These are phyloP conservation scores for Parnassius mnemosyne DNA, from an alignment of 2,888 invertebrate genomes.

Conservation along the genomic window DNA sequence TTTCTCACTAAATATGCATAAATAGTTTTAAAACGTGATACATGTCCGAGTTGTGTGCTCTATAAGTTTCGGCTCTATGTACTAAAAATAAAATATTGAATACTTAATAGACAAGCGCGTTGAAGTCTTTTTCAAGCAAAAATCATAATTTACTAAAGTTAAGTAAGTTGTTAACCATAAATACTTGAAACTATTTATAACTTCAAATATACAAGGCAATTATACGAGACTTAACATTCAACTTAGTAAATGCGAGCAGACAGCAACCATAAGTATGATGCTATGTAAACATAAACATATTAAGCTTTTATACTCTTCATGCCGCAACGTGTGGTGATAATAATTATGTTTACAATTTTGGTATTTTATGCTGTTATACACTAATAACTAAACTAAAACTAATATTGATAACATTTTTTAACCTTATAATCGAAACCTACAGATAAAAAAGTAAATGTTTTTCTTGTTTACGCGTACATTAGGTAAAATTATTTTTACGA, in stretches of 20 bases:
- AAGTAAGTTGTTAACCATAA: neutral
- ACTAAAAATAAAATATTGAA: neutral
- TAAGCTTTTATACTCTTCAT: slow-evolving; percentile 3
- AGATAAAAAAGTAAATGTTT: no score
- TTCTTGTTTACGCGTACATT: no score
- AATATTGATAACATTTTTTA: no score
- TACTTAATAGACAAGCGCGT: slow-evolving; percentile 1
- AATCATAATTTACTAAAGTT: neutral
- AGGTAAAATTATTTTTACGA: no score
- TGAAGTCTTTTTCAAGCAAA: slow-evolving; percentile 16
- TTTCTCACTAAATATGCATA: neutral
- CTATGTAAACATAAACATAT: slow-evolving; percentile 15
- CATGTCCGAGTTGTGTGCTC: neutral
- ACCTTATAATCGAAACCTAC: no score
- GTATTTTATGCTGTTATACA: no score
- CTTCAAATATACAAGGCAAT: slow-evolving; percentile 25
- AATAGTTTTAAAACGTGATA: neutral
- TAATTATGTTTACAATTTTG: neutral
- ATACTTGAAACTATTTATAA: slow-evolving; percentile 34
- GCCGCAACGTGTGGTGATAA: neutral
- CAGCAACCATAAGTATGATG: slow-evolving; percentile 21
- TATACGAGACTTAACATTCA: slow-evolving; percentile 14
- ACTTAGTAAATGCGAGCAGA: slow-evolving; percentile 17
- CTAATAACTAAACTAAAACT: no score
- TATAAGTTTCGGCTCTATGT: neutral